A percentile compares a stretch with the other conserved stretches of the same genome.
Evolutionary conservation across 2,888 invertebrate species (phyloP).

Genomic region (Nysson spinosus): DNA sequence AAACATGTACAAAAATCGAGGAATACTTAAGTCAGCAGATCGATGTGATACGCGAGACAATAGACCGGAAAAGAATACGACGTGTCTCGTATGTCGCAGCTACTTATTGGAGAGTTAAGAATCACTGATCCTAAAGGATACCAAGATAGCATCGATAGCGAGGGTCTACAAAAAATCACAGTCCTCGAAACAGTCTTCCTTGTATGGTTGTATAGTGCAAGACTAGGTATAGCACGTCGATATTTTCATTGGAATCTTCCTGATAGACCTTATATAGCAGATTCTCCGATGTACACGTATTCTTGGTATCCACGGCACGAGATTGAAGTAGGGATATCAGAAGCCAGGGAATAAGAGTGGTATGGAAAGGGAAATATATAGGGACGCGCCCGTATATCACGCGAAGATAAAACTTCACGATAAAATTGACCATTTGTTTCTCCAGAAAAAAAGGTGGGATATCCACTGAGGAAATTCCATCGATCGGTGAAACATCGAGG

Average conservation of each 20-base stretch:
- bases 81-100: too few species aligned
- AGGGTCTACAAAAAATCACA: constrained; percentile 5
- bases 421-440: constrained; percentile 49
- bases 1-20: too few species aligned
- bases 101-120: too few species aligned
- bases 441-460: constrained; percentile 12
- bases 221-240: constrained; percentile 20
- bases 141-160: background rate
- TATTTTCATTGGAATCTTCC: constrained; percentile 24
- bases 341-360: background rate
- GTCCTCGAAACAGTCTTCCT: background rate
- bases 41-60: too few species aligned
- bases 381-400: constrained; percentile 25
- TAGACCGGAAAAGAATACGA: too few species aligned
- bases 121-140: background rate
- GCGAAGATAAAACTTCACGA: constrained; percentile 40
- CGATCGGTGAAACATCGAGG: constrained; percentile 16
- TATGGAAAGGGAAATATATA: background rate
- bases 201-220: background rate
- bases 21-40: too few species aligned
- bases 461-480: constrained; percentile 18
- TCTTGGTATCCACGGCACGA: constrained; percentile 17
- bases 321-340: constrained; percentile 31
- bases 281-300: constrained; percentile 17
- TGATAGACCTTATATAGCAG: constrained; percentile 35